Conservation (phyloP, 2,888 invertebrate species). For the Meta bourneti region DNA sequence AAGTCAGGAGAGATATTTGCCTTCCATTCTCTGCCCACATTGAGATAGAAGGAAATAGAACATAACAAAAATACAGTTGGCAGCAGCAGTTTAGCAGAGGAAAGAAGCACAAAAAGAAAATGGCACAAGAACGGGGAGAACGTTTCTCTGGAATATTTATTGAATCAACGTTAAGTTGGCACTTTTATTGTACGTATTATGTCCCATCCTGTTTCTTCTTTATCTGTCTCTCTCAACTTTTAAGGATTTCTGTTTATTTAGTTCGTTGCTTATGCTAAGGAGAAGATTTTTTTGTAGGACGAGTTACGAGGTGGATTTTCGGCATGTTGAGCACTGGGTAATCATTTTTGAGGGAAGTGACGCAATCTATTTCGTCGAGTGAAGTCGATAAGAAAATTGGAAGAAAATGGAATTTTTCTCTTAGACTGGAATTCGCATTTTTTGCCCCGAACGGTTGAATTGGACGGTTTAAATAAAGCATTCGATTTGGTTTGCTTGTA, state of each 20-base stretch:
- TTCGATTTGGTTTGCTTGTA: background rate
- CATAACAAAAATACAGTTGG: slow-evolving; percentile 37
- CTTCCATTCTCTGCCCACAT: slow-evolving; percentile 42
- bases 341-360: slow-evolving; percentile 20
- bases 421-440: background rate
- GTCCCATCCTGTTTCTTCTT: slow-evolving; percentile 37
- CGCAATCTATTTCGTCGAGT: slow-evolving; percentile 18
- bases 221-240: slow-evolving; percentile 3
- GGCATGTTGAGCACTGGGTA: slow-evolving; percentile 26
- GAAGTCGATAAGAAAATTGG: slow-evolving; percentile 21
- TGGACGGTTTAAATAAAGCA: background rate
- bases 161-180: slow-evolving; percentile 69
- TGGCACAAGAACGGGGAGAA: slow-evolving; percentile 5
- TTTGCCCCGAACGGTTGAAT: background rate
- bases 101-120: slow-evolving; percentile 11
- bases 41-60: slow-evolving; percentile 18
- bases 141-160: slow-evolving; percentile 61
- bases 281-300: slow-evolving; percentile 9
- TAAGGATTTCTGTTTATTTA: background rate
- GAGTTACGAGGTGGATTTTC: slow-evolving; percentile 18
- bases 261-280: background rate
- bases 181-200: slow-evolving; percentile 62
- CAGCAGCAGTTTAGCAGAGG: slow-evolving; percentile 45
- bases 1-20: slow-evolving; percentile 54
- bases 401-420: background rate